These are phyloP conservation scores for Meganola albula DNA, from an alignment of 2,888 invertebrate species.

Conservation along the genomic window DNA sequence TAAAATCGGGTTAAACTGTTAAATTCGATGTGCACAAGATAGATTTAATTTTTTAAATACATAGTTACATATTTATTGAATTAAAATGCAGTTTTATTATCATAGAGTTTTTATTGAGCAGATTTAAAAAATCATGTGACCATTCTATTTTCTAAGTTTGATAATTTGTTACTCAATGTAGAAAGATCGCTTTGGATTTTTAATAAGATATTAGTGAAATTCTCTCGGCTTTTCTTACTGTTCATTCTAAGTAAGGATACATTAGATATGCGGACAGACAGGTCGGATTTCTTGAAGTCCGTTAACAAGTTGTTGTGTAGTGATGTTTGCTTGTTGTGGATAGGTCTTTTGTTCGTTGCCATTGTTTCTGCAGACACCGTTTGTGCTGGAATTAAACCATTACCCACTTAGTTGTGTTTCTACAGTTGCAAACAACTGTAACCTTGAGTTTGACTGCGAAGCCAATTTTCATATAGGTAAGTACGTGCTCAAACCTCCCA, in stretches of 20 bases:
- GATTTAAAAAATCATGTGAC: conserved; percentile 15
- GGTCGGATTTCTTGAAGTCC: conserved; percentile 45
- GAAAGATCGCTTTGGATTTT: conserved; percentile 63
- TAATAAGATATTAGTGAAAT: conserved; percentile 52
- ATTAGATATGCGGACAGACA: conserved; percentile 49
- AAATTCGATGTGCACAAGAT: conserved; percentile 24
- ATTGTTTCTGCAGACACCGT: conserved; percentile 32
- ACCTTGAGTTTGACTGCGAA: too few relatives aligned
- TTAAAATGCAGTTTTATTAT: conserved; percentile 15
- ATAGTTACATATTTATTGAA: too few relatives aligned
- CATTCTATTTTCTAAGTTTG: conserved; percentile 54
- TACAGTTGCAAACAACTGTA: too few relatives aligned
- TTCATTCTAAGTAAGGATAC: conserved; percentile 51
- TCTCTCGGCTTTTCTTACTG: conserved; percentile 52
- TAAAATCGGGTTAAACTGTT: conserved; percentile 20
- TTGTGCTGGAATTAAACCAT: conserved; percentile 35
- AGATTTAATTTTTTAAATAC: conserved; percentile 18
- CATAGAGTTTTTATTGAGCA: too few relatives aligned
- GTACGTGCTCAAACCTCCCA: too few relatives aligned
- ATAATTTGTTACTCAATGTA: conserved; percentile 51
- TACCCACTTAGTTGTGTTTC: too few relatives aligned
- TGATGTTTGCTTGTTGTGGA: neutral
- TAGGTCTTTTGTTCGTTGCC: conserved; percentile 27
- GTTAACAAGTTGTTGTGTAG: conserved; percentile 16
- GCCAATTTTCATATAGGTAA: too few relatives aligned